Evolutionary conservation across 2,113 vertebrate genomes (phyloP), one percentile per base, ranked within the genome.

Genomic region (Parus major): DNA sequence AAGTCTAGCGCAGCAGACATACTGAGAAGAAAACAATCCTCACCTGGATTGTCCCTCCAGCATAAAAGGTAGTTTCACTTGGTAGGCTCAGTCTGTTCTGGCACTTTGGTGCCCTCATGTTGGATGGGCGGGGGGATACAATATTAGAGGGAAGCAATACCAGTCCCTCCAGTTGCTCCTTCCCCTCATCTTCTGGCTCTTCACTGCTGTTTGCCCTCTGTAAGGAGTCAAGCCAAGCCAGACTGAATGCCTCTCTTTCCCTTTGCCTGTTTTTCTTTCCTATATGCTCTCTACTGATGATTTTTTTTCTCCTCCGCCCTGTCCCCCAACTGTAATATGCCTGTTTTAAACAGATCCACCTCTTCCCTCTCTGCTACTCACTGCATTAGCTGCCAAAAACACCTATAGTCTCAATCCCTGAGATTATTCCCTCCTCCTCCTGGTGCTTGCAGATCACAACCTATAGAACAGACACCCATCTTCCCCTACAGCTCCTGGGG

Each of bases 391-490:
- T 84, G 52, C 10, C 10, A 9, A 59, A 77, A 75, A 0, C 28
- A 63, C 33, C 5, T 1, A 0, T 60, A 35, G 57, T 82, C 15
- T 44, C 3, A 10, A 59, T 41, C 36, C 36, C 55, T 39, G 10
- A 56, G 12, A 64, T 24, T 66, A 89, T 56, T n/a, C 23, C 10
- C n/a, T 88, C 11, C n/a, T 88, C 11, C 39, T 91, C 41, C 59
- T 52, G 21, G n/a, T 49, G 28, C 50, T 73, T n/a, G 35, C 25
- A 29, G 21, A 82, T 46, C 50, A 66, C 21, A 73, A 31, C 8
- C 16, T 10, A 6, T 1, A 1, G 13, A 57, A 76, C 31, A 75
- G 77, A 20, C 0, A 0, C 16, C 5, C 21, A 2, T 56, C 35
- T 70, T 66, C 27, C 33, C 6, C 41, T 53, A 19, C 1, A 10